Base-by-base conservation (phyloP, 1,140 invertebrate species). In the Semibalanus balanoides region DNA sequence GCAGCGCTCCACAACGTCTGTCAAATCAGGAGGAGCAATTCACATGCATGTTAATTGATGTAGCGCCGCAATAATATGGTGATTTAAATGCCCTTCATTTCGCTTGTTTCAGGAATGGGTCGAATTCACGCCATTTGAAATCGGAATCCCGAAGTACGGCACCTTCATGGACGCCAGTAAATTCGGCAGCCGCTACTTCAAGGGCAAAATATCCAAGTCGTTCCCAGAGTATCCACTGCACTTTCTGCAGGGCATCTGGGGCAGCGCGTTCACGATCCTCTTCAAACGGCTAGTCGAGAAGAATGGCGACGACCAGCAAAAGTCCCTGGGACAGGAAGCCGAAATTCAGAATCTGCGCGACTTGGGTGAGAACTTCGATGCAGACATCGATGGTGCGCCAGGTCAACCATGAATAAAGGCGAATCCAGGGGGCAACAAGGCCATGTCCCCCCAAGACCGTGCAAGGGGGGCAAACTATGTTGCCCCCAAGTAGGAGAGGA, bases 61-160 rank as follows among this genome's bases (percentile, higher is more conserved):
- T 40, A 7, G 17, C 35, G 35, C 5, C 35, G 35, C 5, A 40
- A 5, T 5, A 40, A 17, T 5, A 40, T 17, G 35, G 35, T 40
- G 35, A 40, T 5, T 17, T 17, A 17, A 40, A 17, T 40, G 17
- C 5, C 35, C 35, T 17, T 40, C 35, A 17, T 40, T 40, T 35
- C 22, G 22, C 72, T 74, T 75, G 70, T 77, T 80, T 70, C 76
- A 81, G 85, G 86, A 87, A 81, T 87, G 86, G 86, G 82, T 86
- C 0, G 86, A 87, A 78, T 87, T 87, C 80, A 82, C 83, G 14
- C 86, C 86, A 0, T 86, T 83, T 79, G 86, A 86, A 80, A 84
- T 86, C 74, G 85, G 85, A 31, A 83, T 86, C 76, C 83, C 85
- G 28, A 87, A 87, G 77, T 87, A 87, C 81, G 86, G 85, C 27